Conservation (phyloP, 2,113 vertebrate species). For the Triplophysa rosa region DNA sequence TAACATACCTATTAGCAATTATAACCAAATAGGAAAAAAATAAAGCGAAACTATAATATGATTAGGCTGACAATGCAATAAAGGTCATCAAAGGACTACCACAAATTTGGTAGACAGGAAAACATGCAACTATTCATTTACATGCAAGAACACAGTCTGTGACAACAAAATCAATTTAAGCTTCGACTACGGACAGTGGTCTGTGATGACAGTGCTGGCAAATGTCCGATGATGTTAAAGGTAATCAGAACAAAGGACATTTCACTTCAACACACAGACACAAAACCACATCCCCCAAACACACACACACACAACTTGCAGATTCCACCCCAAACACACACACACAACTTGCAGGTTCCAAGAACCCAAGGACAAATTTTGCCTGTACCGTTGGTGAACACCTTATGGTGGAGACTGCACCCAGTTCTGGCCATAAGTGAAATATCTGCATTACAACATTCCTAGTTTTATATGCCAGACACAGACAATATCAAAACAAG, state of each 20-base stretch:
- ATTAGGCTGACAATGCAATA: background rate
- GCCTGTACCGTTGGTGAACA: slow-evolving; percentile 10
- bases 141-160: background rate
- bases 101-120: background rate
- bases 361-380: slow-evolving; percentile 10
- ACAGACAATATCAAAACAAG: slow-evolving; percentile 2
- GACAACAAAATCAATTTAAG: background rate
- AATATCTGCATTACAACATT: slow-evolving; percentile 18
- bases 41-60: background rate
- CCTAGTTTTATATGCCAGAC: background rate
- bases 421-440: slow-evolving; percentile 16
- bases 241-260: slow-evolving; percentile 13
- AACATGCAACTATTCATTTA: background rate
- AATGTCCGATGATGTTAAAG: slow-evolving; percentile 16
- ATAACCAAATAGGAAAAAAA: background rate
- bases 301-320: slow-evolving; percentile 21
- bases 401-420: slow-evolving; percentile 21
- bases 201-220: slow-evolving; percentile 5
- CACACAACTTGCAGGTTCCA: slow-evolving; percentile 28
- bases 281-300: slow-evolving; percentile 2
- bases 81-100: background rate
- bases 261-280: background rate
- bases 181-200: background rate
- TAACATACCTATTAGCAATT: background rate
- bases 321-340: slow-evolving; percentile 21